These are phyloP conservation scores for Chaetura pelagica DNA, from an alignment of 2,113 vertebrate species.

Conservation along the genomic window DNA sequence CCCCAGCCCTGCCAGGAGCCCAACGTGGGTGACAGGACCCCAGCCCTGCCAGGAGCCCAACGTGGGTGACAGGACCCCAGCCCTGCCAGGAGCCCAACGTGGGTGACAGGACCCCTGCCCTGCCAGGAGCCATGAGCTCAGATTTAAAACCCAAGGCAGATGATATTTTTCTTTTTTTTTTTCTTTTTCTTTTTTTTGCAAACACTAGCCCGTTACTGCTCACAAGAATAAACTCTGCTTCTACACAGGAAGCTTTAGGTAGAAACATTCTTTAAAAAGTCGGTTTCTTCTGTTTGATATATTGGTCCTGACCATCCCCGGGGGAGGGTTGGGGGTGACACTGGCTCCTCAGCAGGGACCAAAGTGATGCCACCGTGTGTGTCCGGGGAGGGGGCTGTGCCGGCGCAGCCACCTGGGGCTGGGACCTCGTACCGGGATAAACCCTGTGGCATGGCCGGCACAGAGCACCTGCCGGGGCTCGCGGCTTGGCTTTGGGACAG, in stretches of 20 bases:
- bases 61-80: not conserved
- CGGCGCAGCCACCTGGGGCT: not conserved
- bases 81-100: rapidly evolving
- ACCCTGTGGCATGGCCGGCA: not conserved
- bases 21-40: not conserved
- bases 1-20: not conserved
- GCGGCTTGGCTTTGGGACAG: not conserved
- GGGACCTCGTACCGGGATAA: constrained; percentile 22
- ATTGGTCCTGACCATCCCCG: constrained; percentile 50
- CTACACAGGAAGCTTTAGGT: constrained; percentile 38
- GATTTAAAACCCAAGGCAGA: not conserved
- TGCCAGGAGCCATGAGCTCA: rapidly evolving
- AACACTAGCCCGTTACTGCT: constrained; percentile 56
- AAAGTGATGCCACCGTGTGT: not conserved
- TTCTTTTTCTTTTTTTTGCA: constrained; percentile 15
- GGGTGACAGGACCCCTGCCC: not conserved
- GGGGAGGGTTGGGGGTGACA: not conserved
- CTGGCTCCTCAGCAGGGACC: not conserved
- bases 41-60: not conserved
- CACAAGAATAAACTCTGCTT: constrained; percentile 65
- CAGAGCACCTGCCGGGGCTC: not conserved
- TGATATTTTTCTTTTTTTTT: not conserved
- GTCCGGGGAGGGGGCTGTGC: constrained; percentile 26
- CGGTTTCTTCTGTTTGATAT: not conserved
- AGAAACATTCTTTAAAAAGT: constrained; percentile 36